Evolutionary conservation across 1,140 invertebrate genomes (phyloP).

Genomic region (Venturia canescens): DNA sequence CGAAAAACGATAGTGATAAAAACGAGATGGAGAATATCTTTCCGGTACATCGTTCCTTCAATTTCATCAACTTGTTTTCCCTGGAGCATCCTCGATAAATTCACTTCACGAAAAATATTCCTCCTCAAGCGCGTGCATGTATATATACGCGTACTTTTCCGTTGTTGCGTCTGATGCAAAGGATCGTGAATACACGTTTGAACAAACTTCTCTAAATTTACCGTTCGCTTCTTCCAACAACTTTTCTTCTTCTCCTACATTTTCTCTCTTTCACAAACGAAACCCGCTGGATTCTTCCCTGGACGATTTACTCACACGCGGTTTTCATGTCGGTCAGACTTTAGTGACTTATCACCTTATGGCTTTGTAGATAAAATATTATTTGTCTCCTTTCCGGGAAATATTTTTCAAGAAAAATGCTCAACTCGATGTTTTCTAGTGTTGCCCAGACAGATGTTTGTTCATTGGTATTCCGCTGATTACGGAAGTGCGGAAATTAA

Average conservation of each 20-base stretch:
- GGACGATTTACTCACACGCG: not conserved
- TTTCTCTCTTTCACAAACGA: not conserved
- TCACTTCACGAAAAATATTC: constrained; percentile 16
- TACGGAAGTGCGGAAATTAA: too few relatives aligned
- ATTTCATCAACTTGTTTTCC: constrained; percentile 33
- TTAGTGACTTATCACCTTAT: too few relatives aligned
- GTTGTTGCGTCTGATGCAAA: constrained; percentile 24
- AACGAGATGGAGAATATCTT: not conserved
- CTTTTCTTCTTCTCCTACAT: not conserved
- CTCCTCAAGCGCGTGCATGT: not conserved
- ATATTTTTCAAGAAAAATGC: too few relatives aligned
- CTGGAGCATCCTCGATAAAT: constrained; percentile 10
- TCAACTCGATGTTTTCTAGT: too few relatives aligned
- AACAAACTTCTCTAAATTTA: constrained; percentile 16
- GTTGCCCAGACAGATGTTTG: too few relatives aligned
- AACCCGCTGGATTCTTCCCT: not conserved
- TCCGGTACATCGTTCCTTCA: constrained; percentile 4
- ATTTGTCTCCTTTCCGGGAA: too few relatives aligned
- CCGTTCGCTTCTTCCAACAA: constrained; percentile 15
- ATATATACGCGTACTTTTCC: not conserved
- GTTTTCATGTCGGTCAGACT: too few relatives aligned
- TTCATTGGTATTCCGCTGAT: too few relatives aligned
- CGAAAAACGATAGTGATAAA: not conserved
- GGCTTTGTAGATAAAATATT: too few relatives aligned
- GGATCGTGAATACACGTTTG: not conserved